phyloP scores from a whole-genome alignment of 2,888 invertebrate species.

The Macrosiphum euphorbiae region DNA sequence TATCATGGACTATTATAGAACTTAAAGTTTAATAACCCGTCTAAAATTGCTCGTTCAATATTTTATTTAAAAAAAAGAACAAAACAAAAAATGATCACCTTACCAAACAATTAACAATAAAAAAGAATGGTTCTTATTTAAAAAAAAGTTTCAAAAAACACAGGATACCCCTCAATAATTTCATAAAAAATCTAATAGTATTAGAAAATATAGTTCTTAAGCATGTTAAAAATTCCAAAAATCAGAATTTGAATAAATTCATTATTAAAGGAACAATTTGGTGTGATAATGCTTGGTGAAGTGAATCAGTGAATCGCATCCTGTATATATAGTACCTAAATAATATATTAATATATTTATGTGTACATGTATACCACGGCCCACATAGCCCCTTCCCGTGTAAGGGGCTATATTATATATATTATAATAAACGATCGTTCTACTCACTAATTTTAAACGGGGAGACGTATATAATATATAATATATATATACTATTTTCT shows the following conservation, averaged over 20 bases:
- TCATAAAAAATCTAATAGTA: not conserved
- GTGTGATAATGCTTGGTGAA: not conserved
- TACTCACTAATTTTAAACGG: constrained; percentile 18
- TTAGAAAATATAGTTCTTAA: not conserved
- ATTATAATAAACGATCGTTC: not conserved
- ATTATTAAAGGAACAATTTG: not conserved
- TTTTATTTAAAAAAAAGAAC: no score
- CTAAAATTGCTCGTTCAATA: not conserved
- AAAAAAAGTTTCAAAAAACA: not conserved
- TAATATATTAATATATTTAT: not conserved
- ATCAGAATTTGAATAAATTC: not conserved
- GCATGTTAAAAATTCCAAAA: not conserved
- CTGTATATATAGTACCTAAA: not conserved
- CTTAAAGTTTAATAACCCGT: not conserved
- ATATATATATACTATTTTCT: not conserved
- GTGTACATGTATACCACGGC: not conserved
- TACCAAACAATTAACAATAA: not conserved
- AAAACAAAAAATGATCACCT: not conserved
- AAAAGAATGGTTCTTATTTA: not conserved
- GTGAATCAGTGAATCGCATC: not conserved
- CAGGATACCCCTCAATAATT: not conserved
- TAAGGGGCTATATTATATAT: not conserved
- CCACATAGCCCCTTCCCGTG: not conserved
- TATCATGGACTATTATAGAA: not conserved
- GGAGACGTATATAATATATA: not conserved